Evolutionary conservation across 2,797 vertebrate genomes (phyloP).

Genomic region (Artibeus jamaicensis): DNA sequence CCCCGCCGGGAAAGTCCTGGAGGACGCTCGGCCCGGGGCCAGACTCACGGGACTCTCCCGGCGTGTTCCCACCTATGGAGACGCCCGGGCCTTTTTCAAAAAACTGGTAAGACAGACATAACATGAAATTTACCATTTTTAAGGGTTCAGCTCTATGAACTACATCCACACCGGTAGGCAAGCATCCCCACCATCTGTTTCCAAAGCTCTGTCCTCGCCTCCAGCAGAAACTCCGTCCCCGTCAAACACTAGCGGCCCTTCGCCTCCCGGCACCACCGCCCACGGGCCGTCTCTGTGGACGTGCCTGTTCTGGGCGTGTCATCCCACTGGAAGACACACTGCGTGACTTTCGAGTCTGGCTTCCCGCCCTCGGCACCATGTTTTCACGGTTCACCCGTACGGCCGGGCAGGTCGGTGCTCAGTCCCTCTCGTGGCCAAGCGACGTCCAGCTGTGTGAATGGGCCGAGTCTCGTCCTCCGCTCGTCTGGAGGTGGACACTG

Average conservation of each 20-base stretch:
- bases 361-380: fast-evolving
- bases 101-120: neutral
- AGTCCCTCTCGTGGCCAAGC: neutral
- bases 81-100: neutral
- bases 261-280: neutral
- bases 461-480: neutral
- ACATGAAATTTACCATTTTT: neutral
- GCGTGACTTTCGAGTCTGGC: neutral
- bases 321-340: fast-evolving
- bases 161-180: neutral
- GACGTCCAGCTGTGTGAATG: fast-evolving
- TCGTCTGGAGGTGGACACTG: neutral
- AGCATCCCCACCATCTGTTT: neutral
- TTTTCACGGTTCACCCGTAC: fast-evolving
- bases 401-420: neutral
- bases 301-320: no score
- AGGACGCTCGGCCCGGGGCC: neutral
- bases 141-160: neutral
- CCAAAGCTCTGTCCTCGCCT: neutral
- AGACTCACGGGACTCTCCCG: neutral
- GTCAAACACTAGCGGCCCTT: neutral
- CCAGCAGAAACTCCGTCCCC: neutral
- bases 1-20: neutral
- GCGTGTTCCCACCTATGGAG: no score
- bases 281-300: neutral